A percentile compares a stretch with the other conserved stretches of the same genome.
Conservation (phyloP, 2,797 vertebrate genomes). For the Onychomys arenicola region DNA sequence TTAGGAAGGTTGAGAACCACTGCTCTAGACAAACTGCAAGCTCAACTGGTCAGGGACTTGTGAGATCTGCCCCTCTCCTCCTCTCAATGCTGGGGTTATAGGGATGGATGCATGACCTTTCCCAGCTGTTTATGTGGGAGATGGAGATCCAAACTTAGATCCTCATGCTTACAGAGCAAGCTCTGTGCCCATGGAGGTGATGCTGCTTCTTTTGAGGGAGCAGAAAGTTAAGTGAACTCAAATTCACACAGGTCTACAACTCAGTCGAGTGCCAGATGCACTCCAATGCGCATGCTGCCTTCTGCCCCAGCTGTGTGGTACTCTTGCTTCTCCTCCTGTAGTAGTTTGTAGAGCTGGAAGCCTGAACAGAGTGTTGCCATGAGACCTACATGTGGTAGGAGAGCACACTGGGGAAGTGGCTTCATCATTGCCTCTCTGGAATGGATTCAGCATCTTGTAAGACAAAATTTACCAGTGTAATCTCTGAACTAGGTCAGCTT, state of each 20-base stretch:
- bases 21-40: background rate
- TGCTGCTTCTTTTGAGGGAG: background rate
- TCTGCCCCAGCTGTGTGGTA: accelerated
- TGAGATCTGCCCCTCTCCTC: background rate
- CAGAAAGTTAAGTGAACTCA: background rate
- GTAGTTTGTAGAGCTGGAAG: accelerated
- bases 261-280: accelerated
- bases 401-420: background rate
- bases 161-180: background rate
- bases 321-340: background rate
- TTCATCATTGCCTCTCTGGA: background rate
- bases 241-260: no score
- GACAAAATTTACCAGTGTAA: background rate
- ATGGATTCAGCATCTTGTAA: background rate
- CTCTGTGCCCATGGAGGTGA: background rate
- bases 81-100: background rate
- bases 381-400: accelerated
- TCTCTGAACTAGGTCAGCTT: constrained; percentile 11
- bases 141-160: background rate
- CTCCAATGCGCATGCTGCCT: accelerated
- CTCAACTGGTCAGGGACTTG: background rate
- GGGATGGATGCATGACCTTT: background rate
- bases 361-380: background rate
- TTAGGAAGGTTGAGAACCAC: background rate
- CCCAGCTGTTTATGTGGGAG: background rate